A percentile compares a stretch with the other conserved stretches of the same genome.
These are phyloP conservation scores for Hycleus cichorii DNA, from an alignment of 1,140 invertebrate species.

Conservation along the genomic window DNA sequence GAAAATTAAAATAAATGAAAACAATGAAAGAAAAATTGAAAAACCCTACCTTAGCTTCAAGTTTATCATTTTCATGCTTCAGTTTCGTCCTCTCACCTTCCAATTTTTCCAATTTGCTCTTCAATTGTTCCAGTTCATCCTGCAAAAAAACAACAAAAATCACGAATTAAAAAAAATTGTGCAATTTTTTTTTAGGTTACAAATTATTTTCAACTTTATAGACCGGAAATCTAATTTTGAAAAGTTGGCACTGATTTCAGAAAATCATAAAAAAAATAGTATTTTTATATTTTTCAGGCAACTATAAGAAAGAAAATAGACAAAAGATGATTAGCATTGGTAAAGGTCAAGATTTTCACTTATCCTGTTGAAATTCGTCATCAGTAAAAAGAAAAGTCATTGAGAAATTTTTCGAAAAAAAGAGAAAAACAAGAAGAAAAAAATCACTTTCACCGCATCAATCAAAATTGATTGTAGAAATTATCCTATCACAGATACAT, in stretches of 20 bases:
- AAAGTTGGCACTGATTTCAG: not conserved
- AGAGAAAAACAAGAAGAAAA: too few species aligned
- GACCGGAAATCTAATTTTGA: too few species aligned
- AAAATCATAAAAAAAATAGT: not conserved
- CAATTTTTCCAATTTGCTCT: constrained; percentile 73
- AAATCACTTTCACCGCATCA: too few species aligned
- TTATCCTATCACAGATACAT: too few species aligned
- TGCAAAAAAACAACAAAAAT: constrained; percentile 42
- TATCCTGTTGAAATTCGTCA: too few species aligned
- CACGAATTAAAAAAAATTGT: not conserved
- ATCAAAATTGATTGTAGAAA: too few species aligned
- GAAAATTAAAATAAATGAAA: constrained; percentile 7
- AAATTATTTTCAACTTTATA: too few species aligned
- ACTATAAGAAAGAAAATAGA: too few species aligned
- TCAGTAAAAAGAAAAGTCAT: too few species aligned
- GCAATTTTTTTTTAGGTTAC: not conserved
- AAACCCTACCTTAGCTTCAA: constrained; percentile 78
- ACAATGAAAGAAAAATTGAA: not conserved
- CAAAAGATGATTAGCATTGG: too few species aligned
- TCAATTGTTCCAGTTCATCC: constrained; percentile 80
- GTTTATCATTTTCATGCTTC: constrained; percentile 80
- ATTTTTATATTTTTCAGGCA: not conserved
- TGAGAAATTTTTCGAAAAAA: too few species aligned
- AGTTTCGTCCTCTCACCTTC: constrained; percentile 77
- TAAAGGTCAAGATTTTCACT: too few species aligned